Base-by-base conservation (phyloP, 1,140 invertebrate species). In the Dendroctonus valens region DNA sequence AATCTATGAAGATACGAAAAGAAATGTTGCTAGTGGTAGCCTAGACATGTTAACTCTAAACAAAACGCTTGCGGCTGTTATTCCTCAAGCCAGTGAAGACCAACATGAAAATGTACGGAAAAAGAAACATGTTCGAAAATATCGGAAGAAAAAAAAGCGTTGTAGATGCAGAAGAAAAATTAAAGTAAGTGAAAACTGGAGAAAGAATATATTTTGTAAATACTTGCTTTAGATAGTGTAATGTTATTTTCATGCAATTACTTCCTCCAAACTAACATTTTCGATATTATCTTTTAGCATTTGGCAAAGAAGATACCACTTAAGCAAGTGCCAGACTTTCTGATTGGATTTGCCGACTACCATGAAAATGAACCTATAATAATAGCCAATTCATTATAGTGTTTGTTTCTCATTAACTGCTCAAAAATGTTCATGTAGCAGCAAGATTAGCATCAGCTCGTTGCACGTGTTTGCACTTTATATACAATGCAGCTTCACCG, bases 331-430 rank as follows among this genome's bases (percentile, higher is more conserved):
- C 63, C 63, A 5, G 15, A 59, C 7, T 59, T 51, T 50, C 41
- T 52, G 37, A 51, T 65, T 12, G 63, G 63, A n/a, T 42, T 49
- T 6, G 8, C 40, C 9, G 54, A 58, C 15, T 58, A 41, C 37
- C 11, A 50, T 26, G 63, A 65, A 42, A 65, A 59, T 52, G 63
- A 58, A 26, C 63, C 63, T 41, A 52, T 65, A 8, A 52, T 65
- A 26, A 26, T 65, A 50, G 26, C 51, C 9, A 46, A 11, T 46
- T 46, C 42, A 15, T 42, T 59, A n/a, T 59, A 46, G 41, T 26
- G 12, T 26, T 26, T 26, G 26, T 3, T 26, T 26, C 26, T 26
- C 26, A 26, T 26, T 26, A 26, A 26, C 26, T 26, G 26, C 26
- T 26, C 26, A 26, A 26, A 26, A 26, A 26, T 26, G 26, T 26